Conservation (phyloP, 1,140 invertebrate genomes). For the Elymnias hypermnestra region DNA sequence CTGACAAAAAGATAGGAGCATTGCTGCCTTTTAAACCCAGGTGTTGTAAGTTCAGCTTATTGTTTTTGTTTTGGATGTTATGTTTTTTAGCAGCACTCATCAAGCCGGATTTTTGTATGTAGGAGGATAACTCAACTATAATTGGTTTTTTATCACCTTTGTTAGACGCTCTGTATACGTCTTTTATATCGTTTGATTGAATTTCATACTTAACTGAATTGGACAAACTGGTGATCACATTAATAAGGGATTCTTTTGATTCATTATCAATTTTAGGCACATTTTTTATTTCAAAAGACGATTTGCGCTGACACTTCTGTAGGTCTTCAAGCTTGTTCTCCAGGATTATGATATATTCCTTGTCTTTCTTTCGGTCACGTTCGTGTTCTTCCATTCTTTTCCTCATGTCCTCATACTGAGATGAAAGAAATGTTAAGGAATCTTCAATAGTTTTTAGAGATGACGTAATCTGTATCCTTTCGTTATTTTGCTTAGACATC, state of each 20-base stretch:
- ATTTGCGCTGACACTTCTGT: slow-evolving; percentile 9
- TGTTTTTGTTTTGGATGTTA: slow-evolving; percentile 11
- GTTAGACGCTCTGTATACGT: slow-evolving; percentile 15
- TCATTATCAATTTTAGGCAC: slow-evolving; percentile 16
- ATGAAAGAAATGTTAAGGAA: slow-evolving; percentile 11
- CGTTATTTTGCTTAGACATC: slow-evolving; percentile 11
- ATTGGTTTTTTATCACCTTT: slow-evolving; percentile 19
- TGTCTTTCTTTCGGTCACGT: slow-evolving; percentile 11
- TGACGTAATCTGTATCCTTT: slow-evolving; percentile 5
- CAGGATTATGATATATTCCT: slow-evolving; percentile 9
- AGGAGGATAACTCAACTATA: slow-evolving; percentile 12
- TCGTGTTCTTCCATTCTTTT: slow-evolving; percentile 7
- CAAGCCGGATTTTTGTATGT: slow-evolving; percentile 11
- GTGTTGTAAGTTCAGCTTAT: neutral
- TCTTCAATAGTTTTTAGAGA: slow-evolving; percentile 19
- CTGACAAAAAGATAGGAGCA: neutral
- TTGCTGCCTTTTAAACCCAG: neutral
- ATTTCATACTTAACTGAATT: slow-evolving; percentile 10
- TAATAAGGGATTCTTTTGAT: slow-evolving; percentile 10
- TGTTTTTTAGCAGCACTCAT: slow-evolving; percentile 15
- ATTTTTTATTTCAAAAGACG: slow-evolving; percentile 14
- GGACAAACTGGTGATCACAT: slow-evolving; percentile 12
- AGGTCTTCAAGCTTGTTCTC: slow-evolving; percentile 14
- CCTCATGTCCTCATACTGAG: slow-evolving; percentile 16
- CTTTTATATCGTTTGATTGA: slow-evolving; percentile 9